Percentiles rank a stretch among this genome's conserved stretches.
Evolutionary conservation across 2,888 invertebrate genomes (phyloP).

Genomic region (Choreutis nemorana): DNA sequence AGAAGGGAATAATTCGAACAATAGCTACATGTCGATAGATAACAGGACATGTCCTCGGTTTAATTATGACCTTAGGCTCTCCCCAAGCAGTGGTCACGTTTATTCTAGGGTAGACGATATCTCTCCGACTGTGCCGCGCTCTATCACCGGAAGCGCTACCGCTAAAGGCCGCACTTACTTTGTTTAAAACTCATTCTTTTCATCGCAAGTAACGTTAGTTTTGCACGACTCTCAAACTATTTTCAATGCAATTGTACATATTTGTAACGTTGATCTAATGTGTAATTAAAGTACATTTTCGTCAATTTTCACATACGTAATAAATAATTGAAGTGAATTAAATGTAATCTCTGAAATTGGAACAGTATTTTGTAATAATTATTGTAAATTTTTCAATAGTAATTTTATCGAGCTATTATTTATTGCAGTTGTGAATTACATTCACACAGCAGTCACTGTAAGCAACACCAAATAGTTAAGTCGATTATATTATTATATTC

Average conservation of each 20-base stretch:
- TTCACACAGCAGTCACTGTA: slow-evolving; percentile 44
- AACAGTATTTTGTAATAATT: slow-evolving; percentile 30
- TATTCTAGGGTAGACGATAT: slow-evolving; percentile 62
- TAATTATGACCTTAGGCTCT: slow-evolving; percentile 64
- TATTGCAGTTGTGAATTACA: slow-evolving; percentile 29
- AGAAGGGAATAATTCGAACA: slow-evolving; percentile 71
- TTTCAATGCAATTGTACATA: slow-evolving; percentile 11
- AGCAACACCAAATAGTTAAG: slow-evolving; percentile 59
- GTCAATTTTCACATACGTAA: slow-evolving; percentile 60
- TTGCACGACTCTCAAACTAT: slow-evolving; percentile 11
- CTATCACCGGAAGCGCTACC: slow-evolving; percentile 34
- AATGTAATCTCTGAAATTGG: slow-evolving; percentile 55
- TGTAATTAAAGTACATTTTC: slow-evolving; percentile 21
- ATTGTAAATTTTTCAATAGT: slow-evolving; percentile 13
- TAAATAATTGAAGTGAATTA: slow-evolving; percentile 15
- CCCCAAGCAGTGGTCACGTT: slow-evolving; percentile 60
- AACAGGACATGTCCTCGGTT: slow-evolving; percentile 60
- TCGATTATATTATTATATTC: slow-evolving; percentile 11
- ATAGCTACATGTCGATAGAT: slow-evolving; percentile 75
- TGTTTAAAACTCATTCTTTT: slow-evolving; percentile 28
- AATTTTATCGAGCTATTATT: too few species aligned
- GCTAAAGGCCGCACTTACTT: slow-evolving; percentile 58
- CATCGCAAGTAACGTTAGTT: slow-evolving; percentile 7
- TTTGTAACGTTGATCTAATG: slow-evolving; percentile 8
- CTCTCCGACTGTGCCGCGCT: slow-evolving; percentile 49